Evolutionary conservation across 2,888 invertebrate species (phyloP), one percentile per base, ranked within the genome.

Genomic region (Sipha maydis): DNA sequence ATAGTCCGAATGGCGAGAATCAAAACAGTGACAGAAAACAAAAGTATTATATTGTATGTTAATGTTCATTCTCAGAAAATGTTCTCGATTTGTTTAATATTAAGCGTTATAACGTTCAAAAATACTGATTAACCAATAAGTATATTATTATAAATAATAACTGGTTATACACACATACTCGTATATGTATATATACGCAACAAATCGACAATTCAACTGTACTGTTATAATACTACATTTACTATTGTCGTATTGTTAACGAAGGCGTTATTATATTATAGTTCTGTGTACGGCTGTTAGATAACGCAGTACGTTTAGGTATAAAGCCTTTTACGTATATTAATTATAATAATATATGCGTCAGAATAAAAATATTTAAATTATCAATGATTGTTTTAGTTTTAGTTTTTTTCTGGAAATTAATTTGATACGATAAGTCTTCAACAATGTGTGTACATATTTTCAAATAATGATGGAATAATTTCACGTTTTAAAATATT

Each of bases 381-480:
- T 82, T 48, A 48, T 31, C 38, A n/a, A 69, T 34, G 7, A 41
- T 41, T 19, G 19, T 31, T 1, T 41, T 19, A 4, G 4, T 41
- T 69, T 41, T 41, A 28, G 41, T 17, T 54, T 25, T n/a, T 69
- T 69, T 69, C 69, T n/a, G 67, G 8, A 82, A 48, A 83, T 71
- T 56, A n/a, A 73, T 83, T 54, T 34, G 56, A 83, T 56, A 38
- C 38, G 17, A 83, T 83, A 73, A 73, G 8, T n/a, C 73, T 31
- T 56, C 54, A 14, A 48, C 14, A 21, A 25, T 25, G 25, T 56
- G 34, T 21, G 25, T 17, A 61, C 25, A 79, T 61, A 61, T n/a
- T 79, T 61, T 79, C 25, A 34, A 54, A 14, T 48, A 48, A 14
- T 61, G 38, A 61, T n/a, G 56, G 28, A 69, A 69, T n/a, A 28